Evolutionary conservation across 2,888 invertebrate genomes (phyloP).

Genomic region (Tetragnatha montana): DNA sequence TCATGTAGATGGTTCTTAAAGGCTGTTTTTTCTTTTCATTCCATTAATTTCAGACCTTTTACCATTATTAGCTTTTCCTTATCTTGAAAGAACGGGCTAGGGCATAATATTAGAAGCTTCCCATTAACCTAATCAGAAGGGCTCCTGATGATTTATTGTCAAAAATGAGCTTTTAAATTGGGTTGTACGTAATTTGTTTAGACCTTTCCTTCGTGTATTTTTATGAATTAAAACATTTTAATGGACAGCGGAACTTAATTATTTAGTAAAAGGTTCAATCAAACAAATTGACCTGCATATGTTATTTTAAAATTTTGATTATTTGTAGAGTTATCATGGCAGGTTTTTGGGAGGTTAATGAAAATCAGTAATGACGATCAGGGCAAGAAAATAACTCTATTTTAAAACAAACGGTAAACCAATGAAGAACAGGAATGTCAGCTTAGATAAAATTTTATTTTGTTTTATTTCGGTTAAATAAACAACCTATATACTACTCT

Average conservation of each 20-base stretch:
- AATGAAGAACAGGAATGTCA: no score
- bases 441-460: no score
- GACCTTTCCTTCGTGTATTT: neutral
- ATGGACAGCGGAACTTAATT: constrained; percentile 4
- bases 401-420: no score
- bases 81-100: neutral
- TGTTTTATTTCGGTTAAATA: no score
- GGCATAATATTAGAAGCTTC: constrained; percentile 29
- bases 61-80: constrained; percentile 42
- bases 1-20: neutral
- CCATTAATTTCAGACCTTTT: constrained; percentile 52
- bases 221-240: constrained; percentile 7
- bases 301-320: neutral
- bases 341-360: no score
- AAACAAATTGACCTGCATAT: neutral
- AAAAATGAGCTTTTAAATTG: constrained; percentile 17
- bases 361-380: no score
- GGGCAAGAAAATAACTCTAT: no score
- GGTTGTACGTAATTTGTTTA: constrained; percentile 40
- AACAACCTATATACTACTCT: no score
- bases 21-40: neutral
- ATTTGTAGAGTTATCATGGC: no score
- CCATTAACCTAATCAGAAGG: constrained; percentile 48
- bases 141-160: constrained; percentile 44
- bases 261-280: constrained; percentile 13